phyloP scores from a whole-genome alignment of 23 tunicate genomes.

The Aplidium turbinatum region DNA sequence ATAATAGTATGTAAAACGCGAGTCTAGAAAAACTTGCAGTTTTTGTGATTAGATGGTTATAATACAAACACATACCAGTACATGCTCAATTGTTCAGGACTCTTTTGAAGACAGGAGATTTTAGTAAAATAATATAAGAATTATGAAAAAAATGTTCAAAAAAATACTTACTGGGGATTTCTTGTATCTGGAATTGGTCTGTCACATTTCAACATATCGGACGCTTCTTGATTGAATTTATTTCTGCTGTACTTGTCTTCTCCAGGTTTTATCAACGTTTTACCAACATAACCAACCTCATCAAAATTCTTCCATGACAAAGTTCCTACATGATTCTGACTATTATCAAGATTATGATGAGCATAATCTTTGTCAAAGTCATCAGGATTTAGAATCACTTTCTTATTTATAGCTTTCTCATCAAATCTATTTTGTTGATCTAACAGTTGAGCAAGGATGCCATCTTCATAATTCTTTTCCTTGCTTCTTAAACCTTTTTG shows the following conservation, averaged over 20 bases:
- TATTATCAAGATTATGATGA: background rate
- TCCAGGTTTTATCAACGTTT: slow-evolving; percentile 52
- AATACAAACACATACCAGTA: too few relatives aligned
- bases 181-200: slow-evolving; percentile 89
- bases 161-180: slow-evolving; percentile 27
- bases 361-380: too few relatives aligned
- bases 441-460: slow-evolving; percentile 1
- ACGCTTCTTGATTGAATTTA: slow-evolving; percentile 92
- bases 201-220: slow-evolving; percentile 71
- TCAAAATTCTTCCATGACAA: slow-evolving; percentile 84
- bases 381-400: too few relatives aligned
- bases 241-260: slow-evolving; percentile 80
- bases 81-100: too few relatives aligned
- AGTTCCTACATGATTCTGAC: background rate
- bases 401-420: too few relatives aligned
- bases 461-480: background rate
- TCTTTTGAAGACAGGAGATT: too few relatives aligned
- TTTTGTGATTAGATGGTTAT: too few relatives aligned
- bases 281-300: slow-evolving; percentile 49
- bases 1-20: too few relatives aligned
- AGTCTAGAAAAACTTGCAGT: too few relatives aligned
- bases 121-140: too few relatives aligned
- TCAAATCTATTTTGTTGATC: slow-evolving; percentile 8
- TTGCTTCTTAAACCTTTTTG: too few relatives aligned
- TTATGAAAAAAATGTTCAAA: too few relatives aligned